Percentiles rank a stretch among this genome's conserved stretches.
phyloP scores from a whole-genome alignment of 1,140 invertebrate genomes.

The Drosophila equinoxialis region DNA sequence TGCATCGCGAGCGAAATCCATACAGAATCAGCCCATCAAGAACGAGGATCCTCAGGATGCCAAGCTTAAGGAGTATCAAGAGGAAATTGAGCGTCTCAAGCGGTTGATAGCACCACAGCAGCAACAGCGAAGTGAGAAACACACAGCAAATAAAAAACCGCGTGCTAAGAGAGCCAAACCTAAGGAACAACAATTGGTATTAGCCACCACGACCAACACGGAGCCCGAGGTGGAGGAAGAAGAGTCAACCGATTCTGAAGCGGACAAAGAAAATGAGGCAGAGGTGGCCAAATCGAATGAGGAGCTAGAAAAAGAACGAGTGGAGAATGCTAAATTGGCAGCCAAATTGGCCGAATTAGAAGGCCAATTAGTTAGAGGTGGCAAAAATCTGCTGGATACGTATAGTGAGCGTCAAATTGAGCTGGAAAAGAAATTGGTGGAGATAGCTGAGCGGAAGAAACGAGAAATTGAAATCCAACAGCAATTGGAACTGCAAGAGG shows the following conservation, averaged over 20 bases:
- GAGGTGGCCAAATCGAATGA: slow-evolving; percentile 83
- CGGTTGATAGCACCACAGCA: slow-evolving; percentile 84
- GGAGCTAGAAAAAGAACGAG: slow-evolving; percentile 83
- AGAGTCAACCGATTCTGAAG: slow-evolving; percentile 85
- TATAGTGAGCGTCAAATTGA: slow-evolving; percentile 94
- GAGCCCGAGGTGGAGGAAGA: slow-evolving; percentile 84
- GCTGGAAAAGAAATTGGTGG: slow-evolving; percentile 90
- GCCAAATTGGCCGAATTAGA: slow-evolving; percentile 89
- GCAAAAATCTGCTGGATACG: slow-evolving; percentile 94
- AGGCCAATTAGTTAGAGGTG: slow-evolving; percentile 93
- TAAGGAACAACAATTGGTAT: slow-evolving; percentile 38
- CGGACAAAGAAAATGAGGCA: slow-evolving; percentile 84
- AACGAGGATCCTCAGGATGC: slow-evolving; percentile 98
- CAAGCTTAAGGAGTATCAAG: slow-evolving; percentile 93
- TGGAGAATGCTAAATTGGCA: slow-evolving; percentile 83
- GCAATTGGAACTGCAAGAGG: slow-evolving; percentile 93
- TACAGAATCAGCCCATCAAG: slow-evolving; percentile 97
- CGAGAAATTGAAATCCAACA: slow-evolving; percentile 93
- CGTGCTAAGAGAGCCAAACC: slow-evolving; percentile 62
- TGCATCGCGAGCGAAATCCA: slow-evolving; percentile 95
- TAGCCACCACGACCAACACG: slow-evolving; percentile 33
- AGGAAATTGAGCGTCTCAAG: slow-evolving; percentile 90
- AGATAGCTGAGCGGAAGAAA: slow-evolving; percentile 93
- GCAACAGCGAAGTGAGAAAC: slow-evolving; percentile 74
- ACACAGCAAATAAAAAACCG: slow-evolving; percentile 55